These are phyloP conservation scores for Leucophenga montana DNA, from an alignment of 2,888 invertebrate genomes.

Conservation along the genomic window DNA sequence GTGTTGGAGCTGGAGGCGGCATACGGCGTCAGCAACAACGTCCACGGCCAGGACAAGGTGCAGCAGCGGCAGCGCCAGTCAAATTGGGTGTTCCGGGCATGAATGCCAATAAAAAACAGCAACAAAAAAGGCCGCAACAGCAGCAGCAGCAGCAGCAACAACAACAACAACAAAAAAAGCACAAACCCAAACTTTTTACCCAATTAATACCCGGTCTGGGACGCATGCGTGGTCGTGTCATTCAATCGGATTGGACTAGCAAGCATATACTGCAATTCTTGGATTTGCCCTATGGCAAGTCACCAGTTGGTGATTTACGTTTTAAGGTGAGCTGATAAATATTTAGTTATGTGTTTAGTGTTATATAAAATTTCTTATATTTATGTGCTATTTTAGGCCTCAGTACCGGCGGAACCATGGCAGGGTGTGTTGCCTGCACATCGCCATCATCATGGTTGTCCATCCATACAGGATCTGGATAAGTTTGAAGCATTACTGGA, in stretches of 20 bases:
- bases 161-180: slow-evolving; percentile 28
- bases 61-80: slow-evolving; percentile 40
- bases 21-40: slow-evolving; percentile 10
- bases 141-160: slow-evolving; percentile 26
- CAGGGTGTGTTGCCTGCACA: slow-evolving; percentile 58
- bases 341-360: background rate
- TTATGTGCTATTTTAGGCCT: slow-evolving; percentile 49
- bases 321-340: slow-evolving; percentile 59
- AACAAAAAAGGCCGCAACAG: slow-evolving; percentile 20
- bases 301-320: slow-evolving; percentile 55
- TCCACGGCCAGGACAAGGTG: slow-evolving; percentile 8
- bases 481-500: slow-evolving; percentile 51
- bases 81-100: slow-evolving; percentile 31
- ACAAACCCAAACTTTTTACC: slow-evolving; percentile 42
- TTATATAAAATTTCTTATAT: background rate
- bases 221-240: slow-evolving; percentile 59
- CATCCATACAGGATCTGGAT: slow-evolving; percentile 61
- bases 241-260: slow-evolving; percentile 63
- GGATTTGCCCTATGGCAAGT: slow-evolving; percentile 69
- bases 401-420: slow-evolving; percentile 63
- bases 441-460: slow-evolving; percentile 62
- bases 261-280: slow-evolving; percentile 65
- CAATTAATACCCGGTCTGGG: slow-evolving; percentile 61
- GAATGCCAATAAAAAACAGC: slow-evolving; percentile 24
- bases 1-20: slow-evolving; percentile 13